These are phyloP conservation scores for Chrysocyon brachyurus DNA, from an alignment of 2,797 vertebrate genomes.

Conservation along the genomic window DNA sequence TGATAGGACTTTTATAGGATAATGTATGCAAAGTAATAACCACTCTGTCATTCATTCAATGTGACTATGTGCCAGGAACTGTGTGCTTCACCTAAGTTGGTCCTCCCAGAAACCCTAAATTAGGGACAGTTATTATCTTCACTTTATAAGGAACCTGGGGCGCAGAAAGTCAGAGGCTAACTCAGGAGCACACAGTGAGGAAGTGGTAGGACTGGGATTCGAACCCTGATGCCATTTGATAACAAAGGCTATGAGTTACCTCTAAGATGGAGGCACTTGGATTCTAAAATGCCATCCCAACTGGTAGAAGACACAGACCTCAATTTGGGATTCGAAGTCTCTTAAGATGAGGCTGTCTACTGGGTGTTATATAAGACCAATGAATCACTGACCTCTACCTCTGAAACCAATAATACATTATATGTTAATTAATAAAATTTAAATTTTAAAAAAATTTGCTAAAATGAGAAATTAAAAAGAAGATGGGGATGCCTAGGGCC, in stretches of 20 bases:
- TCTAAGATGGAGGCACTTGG: background rate
- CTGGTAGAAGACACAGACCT: background rate
- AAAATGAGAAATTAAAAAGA: too few species aligned
- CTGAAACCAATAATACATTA: too few species aligned
- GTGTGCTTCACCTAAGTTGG: background rate
- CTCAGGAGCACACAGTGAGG: background rate
- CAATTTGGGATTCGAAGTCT: background rate
- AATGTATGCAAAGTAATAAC: constrained; percentile 18
- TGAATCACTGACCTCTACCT: too few species aligned
- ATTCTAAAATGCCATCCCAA: background rate
- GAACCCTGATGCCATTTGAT: background rate
- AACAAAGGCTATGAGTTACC: background rate
- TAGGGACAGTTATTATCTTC: background rate
- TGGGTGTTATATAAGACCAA: too few species aligned
- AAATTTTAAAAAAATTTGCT: too few species aligned
- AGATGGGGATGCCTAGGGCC: background rate
- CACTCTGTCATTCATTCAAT: background rate
- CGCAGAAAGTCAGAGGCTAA: constrained; percentile 10
- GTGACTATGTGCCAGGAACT: background rate
- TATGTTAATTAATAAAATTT: too few species aligned
- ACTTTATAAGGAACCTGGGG: background rate
- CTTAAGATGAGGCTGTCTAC: background rate
- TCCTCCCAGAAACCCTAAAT: constrained; percentile 24
- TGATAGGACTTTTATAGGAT: background rate
- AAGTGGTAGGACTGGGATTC: background rate